phyloP scores from a whole-genome alignment of 2,888 invertebrate genomes.

The Leucozona laternaria region DNA sequence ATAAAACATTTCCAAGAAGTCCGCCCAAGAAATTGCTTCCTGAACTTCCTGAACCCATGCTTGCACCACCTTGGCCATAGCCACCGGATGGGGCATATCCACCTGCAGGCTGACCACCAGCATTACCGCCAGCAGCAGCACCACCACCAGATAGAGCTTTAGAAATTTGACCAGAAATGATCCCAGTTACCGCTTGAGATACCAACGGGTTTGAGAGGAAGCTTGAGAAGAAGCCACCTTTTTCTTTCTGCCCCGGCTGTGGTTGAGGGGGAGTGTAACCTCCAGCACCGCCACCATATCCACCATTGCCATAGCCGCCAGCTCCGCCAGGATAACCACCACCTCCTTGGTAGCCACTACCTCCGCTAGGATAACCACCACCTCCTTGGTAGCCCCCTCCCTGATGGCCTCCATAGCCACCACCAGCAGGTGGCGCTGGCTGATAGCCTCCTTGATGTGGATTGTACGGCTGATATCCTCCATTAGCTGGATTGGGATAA shows the following conservation, averaged over 20 bases:
- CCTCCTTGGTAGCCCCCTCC: neutral
- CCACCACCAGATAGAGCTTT: conserved; percentile 82
- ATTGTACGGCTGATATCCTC: conserved; percentile 79
- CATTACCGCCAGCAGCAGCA: conserved; percentile 76
- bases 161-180: conserved; percentile 82
- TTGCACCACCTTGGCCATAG: conserved; percentile 78
- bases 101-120: conserved; percentile 78
- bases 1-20: conserved; percentile 77
- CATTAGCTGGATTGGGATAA: conserved; percentile 76
- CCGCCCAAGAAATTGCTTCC: conserved; percentile 78
- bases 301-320: conserved; percentile 76
- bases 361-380: conserved; percentile 41
- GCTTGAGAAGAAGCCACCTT: conserved; percentile 81
- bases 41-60: conserved; percentile 77
- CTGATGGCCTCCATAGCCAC: conserved; percentile 78
- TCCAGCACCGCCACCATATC: conserved; percentile 76
- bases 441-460: conserved; percentile 80
- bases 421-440: conserved; percentile 76
- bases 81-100: conserved; percentile 80
- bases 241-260: conserved; percentile 80
- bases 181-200: conserved; percentile 82
- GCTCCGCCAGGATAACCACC: conserved; percentile 35
- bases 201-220: conserved; percentile 82
- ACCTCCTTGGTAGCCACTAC: conserved; percentile 41
- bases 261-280: conserved; percentile 75